Base-by-base conservation (phyloP, 2,888 invertebrate species). In the Protodeltote pygarga region DNA sequence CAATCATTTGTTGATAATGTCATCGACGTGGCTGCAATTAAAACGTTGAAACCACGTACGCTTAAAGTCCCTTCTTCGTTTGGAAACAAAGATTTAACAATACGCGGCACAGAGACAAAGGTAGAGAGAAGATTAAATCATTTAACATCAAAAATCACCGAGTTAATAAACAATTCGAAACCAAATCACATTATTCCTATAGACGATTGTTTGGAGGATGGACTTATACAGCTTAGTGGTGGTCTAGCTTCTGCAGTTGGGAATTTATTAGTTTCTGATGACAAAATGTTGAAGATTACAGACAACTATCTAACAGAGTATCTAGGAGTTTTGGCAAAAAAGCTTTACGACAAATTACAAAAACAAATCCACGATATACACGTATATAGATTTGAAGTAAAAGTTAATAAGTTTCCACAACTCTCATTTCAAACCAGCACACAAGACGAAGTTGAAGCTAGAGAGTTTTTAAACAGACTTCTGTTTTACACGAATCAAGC, bases 1-100 rank as follows among this genome's bases (percentile, higher is more conserved):
- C 21, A 9, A 14, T 10, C 32, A 1, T 28, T 33, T 14, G 23
- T 57, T 11, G 20, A 47, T 0, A 11, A 51, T 50, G 52, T 55
- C 2, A 25, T 50, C 5, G 28, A 31, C 40, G n/a, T 42, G 3
- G 40, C 28, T 13, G 53, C 48, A 5, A 23, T 1, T 29, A 20
- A 21, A 13, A 47, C 42, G 9, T 23, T 65, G 32, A 2, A 2
- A 3, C 8, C 8, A 4, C 3, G 11, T 3, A 1, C 16, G 6
- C 34, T 59, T 3, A 62, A 49, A 39, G 50, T 65, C 0, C 65
- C 62, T 0, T 4, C 20, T 11, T 5, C 40, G 1, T 65, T 66
- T 11, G 65, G 65, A 3, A 66, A 65, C 15, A 27, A 17, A n/a
- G 62, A 66, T 24, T 19, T 65, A 23, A 40, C 33, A 8, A 4